These are phyloP conservation scores for Pterostichus niger DNA, from an alignment of 2,888 invertebrate genomes.

Conservation along the genomic window DNA sequence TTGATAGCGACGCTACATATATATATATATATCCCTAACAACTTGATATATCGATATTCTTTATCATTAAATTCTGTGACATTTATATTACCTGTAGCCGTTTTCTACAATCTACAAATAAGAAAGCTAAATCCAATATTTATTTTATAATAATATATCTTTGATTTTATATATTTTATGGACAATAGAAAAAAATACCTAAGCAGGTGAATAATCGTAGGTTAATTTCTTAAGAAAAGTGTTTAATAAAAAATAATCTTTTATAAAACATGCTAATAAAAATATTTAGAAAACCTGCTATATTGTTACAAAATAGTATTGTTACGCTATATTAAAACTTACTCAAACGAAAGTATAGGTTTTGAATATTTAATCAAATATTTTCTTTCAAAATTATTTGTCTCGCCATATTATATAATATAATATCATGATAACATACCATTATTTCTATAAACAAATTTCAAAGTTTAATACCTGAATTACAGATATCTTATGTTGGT, in stretches of 20 bases:
- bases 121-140: too few species aligned
- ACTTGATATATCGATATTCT: too few species aligned
- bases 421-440: conserved; percentile 30
- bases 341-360: conserved; percentile 44
- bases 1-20: too few species aligned
- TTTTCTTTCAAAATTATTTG: conserved; percentile 57
- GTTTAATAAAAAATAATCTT: too few species aligned
- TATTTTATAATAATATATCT: not conserved
- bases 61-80: too few species aligned
- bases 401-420: conserved; percentile 56
- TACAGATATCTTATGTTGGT: conserved; percentile 51
- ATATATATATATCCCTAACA: too few species aligned
- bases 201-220: not conserved
- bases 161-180: too few species aligned
- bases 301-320: conserved; percentile 34
- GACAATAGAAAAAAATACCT: not conserved
- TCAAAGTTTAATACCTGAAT: conserved; percentile 18
- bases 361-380: conserved; percentile 51
- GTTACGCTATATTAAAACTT: conserved; percentile 35
- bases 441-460: conserved; percentile 9
- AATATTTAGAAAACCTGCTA: conserved; percentile 30
- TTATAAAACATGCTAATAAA: not conserved
- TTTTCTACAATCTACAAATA: too few species aligned
- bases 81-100: too few species aligned
- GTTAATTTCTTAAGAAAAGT: not conserved